Evolutionary conservation across 35 echinoderm and acorn worm genomes (phyloP), one percentile per base, ranked within the genome.

Genomic region (Chiridota heheva): DNA sequence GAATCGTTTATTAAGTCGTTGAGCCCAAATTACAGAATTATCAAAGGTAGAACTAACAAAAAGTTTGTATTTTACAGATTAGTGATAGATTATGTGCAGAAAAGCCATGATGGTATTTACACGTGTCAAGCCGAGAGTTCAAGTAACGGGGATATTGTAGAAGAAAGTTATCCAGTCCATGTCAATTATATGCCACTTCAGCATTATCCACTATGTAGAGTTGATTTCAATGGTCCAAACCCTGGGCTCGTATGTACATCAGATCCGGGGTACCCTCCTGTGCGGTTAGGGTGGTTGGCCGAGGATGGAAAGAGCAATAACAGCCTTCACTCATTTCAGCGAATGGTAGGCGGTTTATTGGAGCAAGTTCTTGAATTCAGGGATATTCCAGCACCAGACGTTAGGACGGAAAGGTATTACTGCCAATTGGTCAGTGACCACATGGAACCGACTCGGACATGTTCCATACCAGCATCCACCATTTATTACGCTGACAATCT

Each of bases 231-330:
- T 24, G 5, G 22, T 4, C 4, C 4, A 42, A 7, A 35, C 10
- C 75, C 49, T 24, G 15, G 33, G 8, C 16, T 78, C 35, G 62
- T 18, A 12, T 78, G 75, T 42, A n/a, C 62, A 18, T 60, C 75
- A 13, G 75, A 78, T 60, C 75, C 75, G 42, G 75, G 75, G 13
- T 78, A 49, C 18, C 75, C 75, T 15, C 27, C 58, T 34, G 75
- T 60, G 38, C 1, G 40, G 15, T 37, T 78, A 0, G 53, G 47
- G 36, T 78, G 75, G 75, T 40, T 16, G 35, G 48, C 22, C 48
- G 10, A 53, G 16, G 18, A 31, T 18, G 33, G 33, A 16, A n/a
- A 22, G 33, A 62, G 62, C 39, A 1, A 17, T 1, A 62, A 49
- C 2, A 35, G 62, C 5, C 75, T 78, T 40, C 34, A 16, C 13